Conservation (phyloP, 2,888 invertebrate genomes). For the Lasioglossum vierecki region DNA sequence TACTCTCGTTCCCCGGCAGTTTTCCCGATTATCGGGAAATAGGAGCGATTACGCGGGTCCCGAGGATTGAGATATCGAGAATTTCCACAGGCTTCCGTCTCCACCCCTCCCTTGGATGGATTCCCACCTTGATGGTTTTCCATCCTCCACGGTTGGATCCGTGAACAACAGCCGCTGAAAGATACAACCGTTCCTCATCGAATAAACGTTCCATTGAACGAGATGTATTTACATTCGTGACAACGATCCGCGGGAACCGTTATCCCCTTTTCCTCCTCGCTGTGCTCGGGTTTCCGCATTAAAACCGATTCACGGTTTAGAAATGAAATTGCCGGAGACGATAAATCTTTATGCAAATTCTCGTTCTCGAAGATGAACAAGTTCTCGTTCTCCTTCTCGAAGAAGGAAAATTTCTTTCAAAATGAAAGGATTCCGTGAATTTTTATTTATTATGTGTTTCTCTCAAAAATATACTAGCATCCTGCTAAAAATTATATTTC, state of each 20-base stretch:
- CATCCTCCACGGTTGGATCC: background rate
- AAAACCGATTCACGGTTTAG: background rate
- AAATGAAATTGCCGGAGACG: background rate
- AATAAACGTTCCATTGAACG: background rate
- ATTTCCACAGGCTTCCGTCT: background rate
- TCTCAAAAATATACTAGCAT: background rate
- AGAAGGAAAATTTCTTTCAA: background rate
- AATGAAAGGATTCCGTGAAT: no score
- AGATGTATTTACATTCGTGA: conserved; percentile 1
- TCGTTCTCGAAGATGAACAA: background rate
- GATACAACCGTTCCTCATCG: background rate
- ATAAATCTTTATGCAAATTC: background rate
- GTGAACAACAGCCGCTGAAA: background rate
- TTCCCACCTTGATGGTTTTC: background rate
- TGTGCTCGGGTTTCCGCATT: background rate
- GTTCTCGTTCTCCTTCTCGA: no score
- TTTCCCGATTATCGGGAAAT: background rate
- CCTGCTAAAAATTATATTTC: no score
- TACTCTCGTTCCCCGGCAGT: background rate
- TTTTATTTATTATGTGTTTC: background rate
- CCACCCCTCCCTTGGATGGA: background rate
- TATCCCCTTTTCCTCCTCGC: background rate
- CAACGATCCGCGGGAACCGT: background rate
- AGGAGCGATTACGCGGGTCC: background rate
- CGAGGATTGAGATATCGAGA: background rate